phyloP scores from a whole-genome alignment of 2,797 vertebrate species.

The Cossypha niveicapilla region DNA sequence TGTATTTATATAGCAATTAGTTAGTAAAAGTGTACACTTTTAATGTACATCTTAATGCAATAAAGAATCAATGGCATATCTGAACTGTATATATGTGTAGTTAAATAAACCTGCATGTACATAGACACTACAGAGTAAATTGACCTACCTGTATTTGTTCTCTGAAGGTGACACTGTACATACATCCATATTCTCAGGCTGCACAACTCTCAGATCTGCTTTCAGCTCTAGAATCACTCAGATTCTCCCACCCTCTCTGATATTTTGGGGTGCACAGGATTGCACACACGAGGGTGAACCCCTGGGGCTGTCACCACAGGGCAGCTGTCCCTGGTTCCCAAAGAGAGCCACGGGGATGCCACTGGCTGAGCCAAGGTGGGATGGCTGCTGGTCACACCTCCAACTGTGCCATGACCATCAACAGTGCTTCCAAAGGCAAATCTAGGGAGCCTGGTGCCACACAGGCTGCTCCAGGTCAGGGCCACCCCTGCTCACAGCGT shows the following conservation, averaged over 20 bases:
- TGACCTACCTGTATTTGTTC: conserved; percentile 67
- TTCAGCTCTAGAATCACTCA: neutral
- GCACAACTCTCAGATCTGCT: neutral
- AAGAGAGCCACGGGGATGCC: rapidly evolving
- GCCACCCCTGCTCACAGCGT: rapidly evolving
- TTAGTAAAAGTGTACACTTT: conserved; percentile 37
- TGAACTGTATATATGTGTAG: conserved; percentile 54
- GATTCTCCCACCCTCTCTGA: neutral
- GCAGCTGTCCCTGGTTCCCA: neutral
- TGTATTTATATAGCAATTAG: conserved; percentile 29
- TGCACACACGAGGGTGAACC: neutral
- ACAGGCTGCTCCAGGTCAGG: rapidly evolving
- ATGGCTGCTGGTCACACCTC: neutral
- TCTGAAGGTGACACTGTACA: conserved; percentile 50
- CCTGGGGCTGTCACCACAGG: neutral
- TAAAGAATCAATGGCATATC: conserved; percentile 60
- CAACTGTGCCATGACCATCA: neutral
- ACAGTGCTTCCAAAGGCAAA: neutral
- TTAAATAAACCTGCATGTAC: conserved; percentile 65
- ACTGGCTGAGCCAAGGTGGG: neutral
- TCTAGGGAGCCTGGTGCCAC: neutral
- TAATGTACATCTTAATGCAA: conserved; percentile 30
- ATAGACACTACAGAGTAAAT: conserved; percentile 55
- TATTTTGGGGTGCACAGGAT: neutral
- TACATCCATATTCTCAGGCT: neutral